Evolutionary conservation across 2,888 invertebrate genomes (phyloP).

Genomic region (Torymus aiolomorphi): DNA sequence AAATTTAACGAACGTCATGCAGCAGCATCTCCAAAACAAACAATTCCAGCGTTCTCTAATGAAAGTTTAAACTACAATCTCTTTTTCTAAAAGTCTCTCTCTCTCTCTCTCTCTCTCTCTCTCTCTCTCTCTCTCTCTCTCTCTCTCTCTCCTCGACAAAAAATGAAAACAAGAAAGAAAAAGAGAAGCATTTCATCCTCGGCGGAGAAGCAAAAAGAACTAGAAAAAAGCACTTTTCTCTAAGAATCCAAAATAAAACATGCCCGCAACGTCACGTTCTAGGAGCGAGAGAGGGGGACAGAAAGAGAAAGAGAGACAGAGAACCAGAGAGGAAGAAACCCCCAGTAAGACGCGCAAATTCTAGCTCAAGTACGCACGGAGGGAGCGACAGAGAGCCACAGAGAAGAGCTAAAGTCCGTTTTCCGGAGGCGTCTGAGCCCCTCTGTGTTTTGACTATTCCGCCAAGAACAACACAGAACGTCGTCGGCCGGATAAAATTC

Average conservation of each 20-base stretch:
- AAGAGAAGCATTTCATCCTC: too few relatives aligned
- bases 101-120: too few relatives aligned
- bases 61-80: too few relatives aligned
- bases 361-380: neutral
- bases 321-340: neutral
- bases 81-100: too few relatives aligned
- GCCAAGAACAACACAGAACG: slow-evolving; percentile 14
- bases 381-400: neutral
- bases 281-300: neutral
- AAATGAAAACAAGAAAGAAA: too few relatives aligned
- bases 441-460: slow-evolving; percentile 30
- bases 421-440: slow-evolving; percentile 1
- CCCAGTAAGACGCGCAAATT: slow-evolving; percentile 1
- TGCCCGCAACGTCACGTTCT: slow-evolving; percentile 20
- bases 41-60: too few relatives aligned
- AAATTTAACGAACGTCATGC: too few relatives aligned
- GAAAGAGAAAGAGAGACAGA: slow-evolving; percentile 1
- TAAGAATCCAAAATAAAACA: slow-evolving; percentile 20
- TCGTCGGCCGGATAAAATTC: slow-evolving; percentile 7
- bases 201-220: too few relatives aligned
- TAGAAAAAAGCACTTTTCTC: slow-evolving; percentile 13
- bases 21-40: too few relatives aligned
- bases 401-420: slow-evolving; percentile 7
- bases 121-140: too few relatives aligned
- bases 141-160: too few relatives aligned